A percentile compares a stretch with the other conserved stretches of the same genome.
phyloP scores from a whole-genome alignment of 2,797 vertebrate genomes.

The Coranthus polyacanthus region DNA sequence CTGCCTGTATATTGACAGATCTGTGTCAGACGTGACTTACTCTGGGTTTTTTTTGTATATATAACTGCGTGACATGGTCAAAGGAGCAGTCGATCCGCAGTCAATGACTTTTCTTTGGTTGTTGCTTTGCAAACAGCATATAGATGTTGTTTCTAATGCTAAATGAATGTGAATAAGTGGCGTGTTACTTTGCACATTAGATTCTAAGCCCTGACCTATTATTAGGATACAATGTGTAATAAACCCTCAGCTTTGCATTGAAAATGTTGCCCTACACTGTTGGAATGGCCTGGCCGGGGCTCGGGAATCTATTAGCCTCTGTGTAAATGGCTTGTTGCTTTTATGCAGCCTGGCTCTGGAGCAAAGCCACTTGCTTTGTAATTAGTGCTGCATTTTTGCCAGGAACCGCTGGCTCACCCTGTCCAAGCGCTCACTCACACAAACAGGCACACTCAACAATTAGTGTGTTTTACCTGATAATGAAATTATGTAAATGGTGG shows the following conservation, averaged over 20 bases:
- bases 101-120: background rate
- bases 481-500: slow-evolving; percentile 98
- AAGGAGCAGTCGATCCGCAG: background rate
- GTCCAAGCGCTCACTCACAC: slow-evolving; percentile 79
- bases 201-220: slow-evolving; percentile 60
- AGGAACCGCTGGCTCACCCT: slow-evolving; percentile 86
- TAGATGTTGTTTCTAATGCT: slow-evolving; percentile 31
- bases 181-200: slow-evolving; percentile 50
- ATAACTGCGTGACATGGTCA: background rate
- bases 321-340: slow-evolving; percentile 80
- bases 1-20: no score
- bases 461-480: slow-evolving; percentile 99
- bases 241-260: slow-evolving; percentile 67
- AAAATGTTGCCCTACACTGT: slow-evolving; percentile 69
- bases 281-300: slow-evolving; percentile 62
- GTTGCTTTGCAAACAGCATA: slow-evolving; percentile 22
- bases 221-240: slow-evolving; percentile 78
- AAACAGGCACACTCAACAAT: slow-evolving; percentile 89
- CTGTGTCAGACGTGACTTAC: no score
- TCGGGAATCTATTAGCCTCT: slow-evolving; percentile 80
- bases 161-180: slow-evolving; percentile 45
- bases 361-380: slow-evolving; percentile 92
- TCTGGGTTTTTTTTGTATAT: background rate
- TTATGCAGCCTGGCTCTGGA: slow-evolving; percentile 77
- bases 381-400: slow-evolving; percentile 96